Conservation (phyloP, 2,113 vertebrate species). For the Dasypus novemcinctus region DNA sequence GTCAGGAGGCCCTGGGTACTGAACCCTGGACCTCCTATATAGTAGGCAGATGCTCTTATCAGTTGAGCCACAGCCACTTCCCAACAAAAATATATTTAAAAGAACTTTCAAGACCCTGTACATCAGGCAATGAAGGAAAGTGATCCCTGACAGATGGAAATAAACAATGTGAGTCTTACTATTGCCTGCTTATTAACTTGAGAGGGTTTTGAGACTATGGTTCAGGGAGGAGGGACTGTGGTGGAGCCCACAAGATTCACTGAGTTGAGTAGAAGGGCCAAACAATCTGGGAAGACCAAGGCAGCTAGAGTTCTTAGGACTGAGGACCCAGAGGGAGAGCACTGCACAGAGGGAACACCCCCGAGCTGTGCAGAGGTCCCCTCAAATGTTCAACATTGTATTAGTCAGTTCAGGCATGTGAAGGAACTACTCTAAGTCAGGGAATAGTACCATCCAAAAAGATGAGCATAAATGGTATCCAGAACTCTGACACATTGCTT, state of each 20-base stretch:
- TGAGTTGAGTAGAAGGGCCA: not conserved
- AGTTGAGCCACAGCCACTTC: too few species aligned
- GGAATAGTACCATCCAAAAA: not conserved
- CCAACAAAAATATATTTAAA: slow-evolving; percentile 3
- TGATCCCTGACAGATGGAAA: not conserved
- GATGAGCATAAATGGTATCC: not conserved
- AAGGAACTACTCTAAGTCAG: not conserved
- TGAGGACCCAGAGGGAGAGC: not conserved
- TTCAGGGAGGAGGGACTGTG: too few species aligned
- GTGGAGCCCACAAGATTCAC: not conserved
- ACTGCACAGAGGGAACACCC: not conserved
- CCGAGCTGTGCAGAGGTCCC: not conserved
- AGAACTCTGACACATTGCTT: not conserved
- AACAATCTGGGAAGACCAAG: not conserved
- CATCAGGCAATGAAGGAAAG: not conserved
- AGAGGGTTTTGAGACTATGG: not conserved
- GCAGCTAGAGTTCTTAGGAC: not conserved
- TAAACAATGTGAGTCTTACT: not conserved
- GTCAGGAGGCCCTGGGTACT: too few species aligned
- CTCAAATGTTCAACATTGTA: not conserved
- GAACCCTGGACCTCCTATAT: too few species aligned
- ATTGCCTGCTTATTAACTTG: not conserved
- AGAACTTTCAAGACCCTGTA: not conserved
- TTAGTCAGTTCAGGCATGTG: not conserved
- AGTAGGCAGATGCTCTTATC: too few species aligned